Evolutionary conservation across 1,140 invertebrate genomes (phyloP), one percentile per base, ranked within the genome.

Genomic region (Eupristina koningsbergeri): DNA sequence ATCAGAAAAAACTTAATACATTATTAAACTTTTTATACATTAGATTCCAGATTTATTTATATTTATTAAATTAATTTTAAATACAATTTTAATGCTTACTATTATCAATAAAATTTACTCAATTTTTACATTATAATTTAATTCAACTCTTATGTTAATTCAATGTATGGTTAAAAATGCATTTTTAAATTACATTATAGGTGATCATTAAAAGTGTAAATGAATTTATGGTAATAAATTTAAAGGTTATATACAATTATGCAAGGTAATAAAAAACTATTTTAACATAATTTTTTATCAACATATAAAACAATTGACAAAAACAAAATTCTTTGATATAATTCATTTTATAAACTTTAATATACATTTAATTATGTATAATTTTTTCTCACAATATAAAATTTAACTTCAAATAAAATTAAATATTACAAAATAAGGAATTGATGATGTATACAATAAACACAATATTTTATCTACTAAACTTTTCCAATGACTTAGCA

Each of bases 71-170:
- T 69, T 69, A 73, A 31, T 77, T 79, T 22, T 41, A 64, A 61
- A 77, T 77, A 77, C 61, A 39, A 76, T 39, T 36, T 26, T 9
- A 67, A 29, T 61, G 26, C 67, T 47, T 13, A 31, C 8, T 69
- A 29, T 80, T 80, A 58, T 58, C 69, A 81, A 81, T 53, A 81
- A 74, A 81, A 61, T 81, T 74, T 81, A 74, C 74, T 81, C 3
- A 5, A 26, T 81, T 61, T 61, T 81, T 81, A 80, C 47, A 50
- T 80, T 58, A 61, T 80, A 80, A 73, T 11, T 19, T 64, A 81
- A 73, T 9, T 19, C 47, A 45, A 73, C 29, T 53, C 61, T 80
- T 71, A 81, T 34, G 45, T 61, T 81, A 73, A 1, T 81, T 81
- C 61, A 19, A 74, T 26, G 74, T 69, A 22, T 36, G n/a, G 61